phyloP scores from a whole-genome alignment of 2,797 vertebrate species.

The Manis javanica region DNA sequence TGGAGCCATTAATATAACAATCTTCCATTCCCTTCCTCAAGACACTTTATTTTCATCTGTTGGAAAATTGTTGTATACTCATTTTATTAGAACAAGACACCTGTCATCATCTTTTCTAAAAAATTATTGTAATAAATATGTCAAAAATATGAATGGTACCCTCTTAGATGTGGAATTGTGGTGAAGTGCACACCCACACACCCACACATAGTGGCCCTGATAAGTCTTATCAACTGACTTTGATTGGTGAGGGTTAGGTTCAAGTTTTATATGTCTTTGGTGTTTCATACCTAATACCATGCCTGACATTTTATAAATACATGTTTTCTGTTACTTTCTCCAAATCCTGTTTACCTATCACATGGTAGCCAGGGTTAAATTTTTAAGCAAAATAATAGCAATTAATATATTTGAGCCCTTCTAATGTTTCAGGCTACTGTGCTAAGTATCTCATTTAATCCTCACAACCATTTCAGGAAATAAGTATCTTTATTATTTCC shows the following conservation, averaged over 20 bases:
- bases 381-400: conserved; percentile 18
- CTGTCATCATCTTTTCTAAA: neutral
- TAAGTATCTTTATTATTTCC: neutral
- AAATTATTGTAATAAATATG: neutral
- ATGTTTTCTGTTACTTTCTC: conserved; percentile 2
- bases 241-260: neutral
- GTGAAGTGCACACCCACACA: neutral
- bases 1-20: neutral
- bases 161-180: neutral
- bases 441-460: conserved; percentile 28
- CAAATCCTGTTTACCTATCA: neutral
- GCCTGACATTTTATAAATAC: neutral
- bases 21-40: neutral
- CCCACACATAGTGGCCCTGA: neutral
- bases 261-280: neutral
- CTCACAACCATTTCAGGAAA: neutral
- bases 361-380: neutral
- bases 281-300: neutral
- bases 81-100: neutral
- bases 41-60: neutral
- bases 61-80: neutral
- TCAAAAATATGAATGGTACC: neutral
- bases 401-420: neutral
- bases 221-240: neutral
- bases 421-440: neutral